Evolutionary conservation across 2,113 vertebrate species (phyloP), one percentile per base, ranked within the genome.

Genomic region (Alces alces): DNA sequence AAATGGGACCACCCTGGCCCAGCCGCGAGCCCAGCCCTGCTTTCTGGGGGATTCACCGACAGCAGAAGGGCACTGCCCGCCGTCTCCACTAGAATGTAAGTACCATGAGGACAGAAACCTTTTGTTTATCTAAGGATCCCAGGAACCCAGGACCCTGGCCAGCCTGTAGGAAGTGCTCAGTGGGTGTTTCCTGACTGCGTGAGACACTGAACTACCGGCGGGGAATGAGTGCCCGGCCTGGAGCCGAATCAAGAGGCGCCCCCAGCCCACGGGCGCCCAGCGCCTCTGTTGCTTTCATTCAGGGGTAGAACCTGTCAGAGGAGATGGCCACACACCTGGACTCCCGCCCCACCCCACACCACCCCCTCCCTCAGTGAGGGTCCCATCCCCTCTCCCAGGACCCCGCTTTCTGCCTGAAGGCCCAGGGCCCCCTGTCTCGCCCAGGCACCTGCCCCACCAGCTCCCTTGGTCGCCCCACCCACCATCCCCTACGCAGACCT

Each of bases 11-110:
- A 21, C n/a, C n/a, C 82, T 13, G 30, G 91, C 30, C 54, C 3
- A 45, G 78, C 47, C 10, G 30, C 10, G 14, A 19, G 3, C 30
- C 78, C n/a, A 43, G 47, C 27, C 58, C 58, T 33, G 58, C 79
- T 33, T 30, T 54, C 47, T 27, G 17, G 50, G 76, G 47, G 55
- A n/a, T 33, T 50, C 30, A n/a, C 36, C 23, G 5, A 21, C 4
- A 12, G 6, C 1, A 7, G 23, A 0, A 6, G 6, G 15, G 57
- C 6, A 3, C 7, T 0, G 0, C 2, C 33, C 27, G 4, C 57
- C 9, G 5, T 33, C 23, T 47, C 23, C 55, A 23, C 36, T 6
- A 57, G 57, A 52, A 25, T 1, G 12, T 1, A 8, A 66, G 33
- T 4, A 39, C n/a, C 61, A 1, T 0, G 14, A 23, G 25, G 50